Conservation (phyloP, 2,797 vertebrate species). For the Sternarchorhynchus goeldii region DNA sequence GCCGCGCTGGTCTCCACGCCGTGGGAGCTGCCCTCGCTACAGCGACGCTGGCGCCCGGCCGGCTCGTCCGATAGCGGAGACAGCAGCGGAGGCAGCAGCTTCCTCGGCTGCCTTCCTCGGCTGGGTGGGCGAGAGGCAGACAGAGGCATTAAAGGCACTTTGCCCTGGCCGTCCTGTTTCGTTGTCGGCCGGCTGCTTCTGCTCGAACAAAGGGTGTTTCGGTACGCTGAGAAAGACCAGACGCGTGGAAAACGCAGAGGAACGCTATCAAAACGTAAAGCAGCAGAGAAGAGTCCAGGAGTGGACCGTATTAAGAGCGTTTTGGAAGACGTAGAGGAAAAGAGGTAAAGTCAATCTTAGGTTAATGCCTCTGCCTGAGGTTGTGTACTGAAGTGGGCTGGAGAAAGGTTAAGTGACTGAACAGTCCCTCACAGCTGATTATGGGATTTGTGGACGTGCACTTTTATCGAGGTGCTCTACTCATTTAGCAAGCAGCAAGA, state of each 20-base stretch:
- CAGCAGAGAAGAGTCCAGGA: slow-evolving; percentile 2
- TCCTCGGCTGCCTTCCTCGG: slow-evolving; percentile 86
- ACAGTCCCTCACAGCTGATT: slow-evolving; percentile 20
- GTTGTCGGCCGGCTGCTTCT: background rate
- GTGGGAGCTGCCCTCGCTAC: slow-evolving; percentile 76
- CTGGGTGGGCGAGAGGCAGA: slow-evolving; percentile 47
- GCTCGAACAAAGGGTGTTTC: slow-evolving; percentile 9
- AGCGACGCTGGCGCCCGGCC: slow-evolving; percentile 72
- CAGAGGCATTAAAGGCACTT: slow-evolving; percentile 27
- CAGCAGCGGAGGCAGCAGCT: slow-evolving; percentile 88
- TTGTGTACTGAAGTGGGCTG: slow-evolving; percentile 25
- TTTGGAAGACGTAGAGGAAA: slow-evolving; percentile 7
- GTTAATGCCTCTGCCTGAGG: slow-evolving; percentile 16
- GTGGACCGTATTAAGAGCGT: slow-evolving; percentile 21
- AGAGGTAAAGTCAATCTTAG: slow-evolving; percentile 33
- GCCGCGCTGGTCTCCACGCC: slow-evolving; percentile 74
- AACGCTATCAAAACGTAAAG: slow-evolving; percentile 18
- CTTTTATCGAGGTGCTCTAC: slow-evolving; percentile 4
- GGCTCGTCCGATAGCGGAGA: slow-evolving; percentile 88
- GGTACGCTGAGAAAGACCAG: slow-evolving; percentile 2
- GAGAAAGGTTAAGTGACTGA: slow-evolving; percentile 42
- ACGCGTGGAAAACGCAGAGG: background rate
- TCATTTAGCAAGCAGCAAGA: slow-evolving; percentile 8
- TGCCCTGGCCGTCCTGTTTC: too few relatives aligned
- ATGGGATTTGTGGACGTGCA: slow-evolving; percentile 20